Evolutionary conservation across 2,797 vertebrate genomes (phyloP).

Genomic region (Heterohyrax brucei): DNA sequence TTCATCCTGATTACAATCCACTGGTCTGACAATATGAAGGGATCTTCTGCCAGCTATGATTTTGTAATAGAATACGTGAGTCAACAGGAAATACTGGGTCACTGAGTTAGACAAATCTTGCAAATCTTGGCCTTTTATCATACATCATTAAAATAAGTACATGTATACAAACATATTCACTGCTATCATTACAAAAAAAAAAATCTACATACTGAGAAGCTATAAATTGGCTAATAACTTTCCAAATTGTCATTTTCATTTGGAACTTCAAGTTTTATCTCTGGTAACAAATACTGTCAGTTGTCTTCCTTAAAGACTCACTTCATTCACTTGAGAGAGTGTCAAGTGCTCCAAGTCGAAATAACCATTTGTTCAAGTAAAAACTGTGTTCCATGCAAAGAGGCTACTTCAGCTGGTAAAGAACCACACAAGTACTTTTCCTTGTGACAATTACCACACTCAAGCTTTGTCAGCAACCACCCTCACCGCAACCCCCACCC

Average conservation of each 20-base stretch:
- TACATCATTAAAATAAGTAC: neutral
- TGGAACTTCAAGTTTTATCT: slow-evolving; percentile 48
- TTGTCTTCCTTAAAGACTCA: slow-evolving; percentile 7
- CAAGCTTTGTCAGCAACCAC: neutral
- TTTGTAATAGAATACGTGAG: neutral
- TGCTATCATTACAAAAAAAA: neutral
- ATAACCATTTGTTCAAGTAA: neutral
- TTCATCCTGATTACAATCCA: neutral
- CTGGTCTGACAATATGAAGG: neutral
- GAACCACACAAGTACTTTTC: neutral
- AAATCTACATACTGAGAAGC: neutral
- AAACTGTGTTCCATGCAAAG: neutral
- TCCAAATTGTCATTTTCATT: slow-evolving; percentile 37
- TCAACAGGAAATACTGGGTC: slow-evolving; percentile 14
- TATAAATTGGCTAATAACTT: neutral
- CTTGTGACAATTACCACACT: neutral
- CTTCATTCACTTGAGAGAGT: neutral
- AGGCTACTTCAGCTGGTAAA: neutral
- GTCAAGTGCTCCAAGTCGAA: neutral
- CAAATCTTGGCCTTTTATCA: neutral
- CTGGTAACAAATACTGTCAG: neutral
- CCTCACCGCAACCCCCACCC: too few relatives aligned
- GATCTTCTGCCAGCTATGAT: neutral
- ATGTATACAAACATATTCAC: neutral
- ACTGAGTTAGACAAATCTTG: neutral